Percentiles rank a stretch among this genome's conserved stretches.
These are phyloP conservation scores for Ametastegia equiseti DNA, from an alignment of 2,888 invertebrate genomes.

Conservation along the genomic window DNA sequence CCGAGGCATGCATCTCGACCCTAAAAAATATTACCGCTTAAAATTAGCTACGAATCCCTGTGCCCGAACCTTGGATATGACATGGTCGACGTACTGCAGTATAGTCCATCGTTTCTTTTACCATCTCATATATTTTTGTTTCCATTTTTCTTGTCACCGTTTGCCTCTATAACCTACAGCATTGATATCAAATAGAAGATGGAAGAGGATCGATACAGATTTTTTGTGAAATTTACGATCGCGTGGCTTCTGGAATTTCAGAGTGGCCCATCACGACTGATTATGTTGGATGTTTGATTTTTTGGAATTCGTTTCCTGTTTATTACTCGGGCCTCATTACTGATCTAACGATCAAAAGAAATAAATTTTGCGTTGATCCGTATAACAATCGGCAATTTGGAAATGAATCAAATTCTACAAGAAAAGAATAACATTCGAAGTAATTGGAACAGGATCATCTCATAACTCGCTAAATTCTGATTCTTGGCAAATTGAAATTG, in stretches of 20 bases:
- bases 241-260: neutral
- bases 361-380: neutral
- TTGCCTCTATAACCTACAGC: too few species aligned
- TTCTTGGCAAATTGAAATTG: neutral
- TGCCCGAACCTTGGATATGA: conserved; percentile 18
- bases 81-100: neutral
- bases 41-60: conserved; percentile 37
- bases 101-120: conserved; percentile 5
- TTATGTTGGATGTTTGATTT: neutral
- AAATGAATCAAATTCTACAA: neutral
- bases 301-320: neutral
- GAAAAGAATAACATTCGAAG: neutral
- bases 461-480: neutral
- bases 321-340: neutral
- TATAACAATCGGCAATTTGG: neutral
- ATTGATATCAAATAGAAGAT: too few species aligned
- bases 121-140: neutral
- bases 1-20: conserved; percentile 14
- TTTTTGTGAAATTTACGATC: neutral
- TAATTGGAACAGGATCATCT: neutral
- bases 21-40: conserved; percentile 27
- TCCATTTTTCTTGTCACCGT: neutral
- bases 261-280: neutral
- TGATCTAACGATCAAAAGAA: neutral
- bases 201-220: neutral